These are phyloP conservation scores for Lucinisca nassula DNA, from an alignment of 2,888 invertebrate genomes.

Conservation along the genomic window DNA sequence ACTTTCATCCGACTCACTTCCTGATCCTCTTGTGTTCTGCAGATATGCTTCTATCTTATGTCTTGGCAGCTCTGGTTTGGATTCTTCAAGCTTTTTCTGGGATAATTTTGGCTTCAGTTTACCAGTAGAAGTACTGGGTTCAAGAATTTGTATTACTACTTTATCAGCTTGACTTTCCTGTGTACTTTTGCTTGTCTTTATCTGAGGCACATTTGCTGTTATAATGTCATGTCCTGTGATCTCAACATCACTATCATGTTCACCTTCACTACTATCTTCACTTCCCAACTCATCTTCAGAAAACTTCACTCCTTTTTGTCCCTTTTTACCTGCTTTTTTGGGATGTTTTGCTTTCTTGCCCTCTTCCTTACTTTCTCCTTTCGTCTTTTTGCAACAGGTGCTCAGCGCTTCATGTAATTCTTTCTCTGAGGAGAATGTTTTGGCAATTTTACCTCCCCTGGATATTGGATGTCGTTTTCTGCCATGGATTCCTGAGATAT, in stretches of 20 bases:
- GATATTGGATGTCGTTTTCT: slow-evolving; percentile 81
- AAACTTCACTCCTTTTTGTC: neutral
- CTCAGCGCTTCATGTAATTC: neutral
- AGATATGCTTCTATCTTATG: neutral
- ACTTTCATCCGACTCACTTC: neutral
- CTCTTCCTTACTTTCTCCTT: neutral
- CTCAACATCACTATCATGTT: slow-evolving; percentile 28
- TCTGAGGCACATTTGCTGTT: neutral
- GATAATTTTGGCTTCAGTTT: neutral
- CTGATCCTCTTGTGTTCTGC: neutral
- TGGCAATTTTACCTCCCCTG: slow-evolving; percentile 20
- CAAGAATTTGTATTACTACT: neutral
- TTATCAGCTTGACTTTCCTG: neutral
- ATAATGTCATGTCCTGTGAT: neutral
- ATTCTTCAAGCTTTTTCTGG: neutral
- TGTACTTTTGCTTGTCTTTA: neutral
- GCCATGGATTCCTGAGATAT: slow-evolving; percentile 79
- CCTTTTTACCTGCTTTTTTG: neutral
- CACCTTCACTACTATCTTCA: slow-evolving; percentile 36
- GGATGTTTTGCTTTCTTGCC: slow-evolving; percentile 16
- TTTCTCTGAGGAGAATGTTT: slow-evolving; percentile 2
- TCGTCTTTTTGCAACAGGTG: neutral
- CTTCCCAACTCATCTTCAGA: slow-evolving; percentile 17
- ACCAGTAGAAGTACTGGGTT: neutral
- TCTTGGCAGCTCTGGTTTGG: neutral